These are phyloP conservation scores for Xestobium rufovillosum DNA, from an alignment of 2,888 invertebrate species.

Conservation along the genomic window DNA sequence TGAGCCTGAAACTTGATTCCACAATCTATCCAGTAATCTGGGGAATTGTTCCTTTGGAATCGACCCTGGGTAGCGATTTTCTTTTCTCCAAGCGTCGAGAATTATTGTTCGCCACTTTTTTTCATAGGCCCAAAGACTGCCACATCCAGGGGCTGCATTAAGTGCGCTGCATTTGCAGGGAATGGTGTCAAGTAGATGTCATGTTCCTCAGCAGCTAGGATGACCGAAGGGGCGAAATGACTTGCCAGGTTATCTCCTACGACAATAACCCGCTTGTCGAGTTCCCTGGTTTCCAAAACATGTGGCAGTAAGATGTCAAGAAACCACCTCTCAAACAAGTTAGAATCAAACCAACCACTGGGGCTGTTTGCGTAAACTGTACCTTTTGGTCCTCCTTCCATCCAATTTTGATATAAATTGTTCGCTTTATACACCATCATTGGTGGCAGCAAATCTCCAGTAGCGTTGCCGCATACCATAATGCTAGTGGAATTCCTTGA, in stretches of 20 bases:
- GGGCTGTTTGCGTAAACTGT: too few species aligned
- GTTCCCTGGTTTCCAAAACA: conserved; percentile 16
- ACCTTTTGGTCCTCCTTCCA: too few species aligned
- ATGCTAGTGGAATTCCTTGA: conserved; percentile 22
- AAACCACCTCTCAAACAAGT: conserved; percentile 20
- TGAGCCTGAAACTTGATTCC: neutral
- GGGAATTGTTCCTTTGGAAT: too few species aligned
- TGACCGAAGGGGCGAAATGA: conserved; percentile 20
- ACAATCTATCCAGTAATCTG: too few species aligned
- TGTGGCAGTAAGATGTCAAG: conserved; percentile 22
- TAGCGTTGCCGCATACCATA: conserved; percentile 16
- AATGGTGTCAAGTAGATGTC: conserved; percentile 14
- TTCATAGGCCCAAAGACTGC: conserved; percentile 3
- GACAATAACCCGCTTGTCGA: too few species aligned
- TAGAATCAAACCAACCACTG: conserved; percentile 21
- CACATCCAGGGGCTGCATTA: conserved; percentile 3
- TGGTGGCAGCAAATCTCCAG: too few species aligned
- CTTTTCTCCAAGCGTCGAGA: conserved; percentile 3
- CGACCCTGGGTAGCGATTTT: conserved; percentile 1
- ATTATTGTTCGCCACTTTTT: neutral
- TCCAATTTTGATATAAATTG: conserved; percentile 15
- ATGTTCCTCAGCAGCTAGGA: conserved; percentile 16
- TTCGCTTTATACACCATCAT: conserved; percentile 13
- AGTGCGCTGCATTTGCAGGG: neutral
- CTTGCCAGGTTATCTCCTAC: conserved; percentile 33